Conservation (phyloP, 2,888 invertebrate genomes). For the Volucella bombylans region DNA sequence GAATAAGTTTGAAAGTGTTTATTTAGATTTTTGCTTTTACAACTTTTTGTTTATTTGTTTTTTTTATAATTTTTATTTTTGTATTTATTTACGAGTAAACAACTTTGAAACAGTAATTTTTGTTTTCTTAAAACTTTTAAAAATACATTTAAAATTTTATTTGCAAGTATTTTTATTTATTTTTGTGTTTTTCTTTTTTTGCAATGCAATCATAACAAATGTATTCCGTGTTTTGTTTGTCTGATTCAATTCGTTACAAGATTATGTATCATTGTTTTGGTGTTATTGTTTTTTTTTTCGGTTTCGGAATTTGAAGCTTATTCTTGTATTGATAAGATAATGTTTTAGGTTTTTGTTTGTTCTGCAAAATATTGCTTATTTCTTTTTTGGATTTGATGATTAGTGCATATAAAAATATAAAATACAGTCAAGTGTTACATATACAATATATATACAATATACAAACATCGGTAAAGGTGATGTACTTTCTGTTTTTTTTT, state of each 20-base stretch:
- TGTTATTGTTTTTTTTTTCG: constrained; percentile 16
- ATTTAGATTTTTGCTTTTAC: constrained; percentile 49
- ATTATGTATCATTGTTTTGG: constrained; percentile 42
- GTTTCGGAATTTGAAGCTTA: constrained; percentile 38
- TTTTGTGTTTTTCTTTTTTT: constrained; percentile 22
- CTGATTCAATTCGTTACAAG: constrained; percentile 70
- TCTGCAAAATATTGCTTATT: constrained; percentile 30
- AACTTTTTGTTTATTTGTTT: background rate
- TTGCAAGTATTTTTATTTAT: constrained; percentile 27
- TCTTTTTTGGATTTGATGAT: constrained; percentile 47
- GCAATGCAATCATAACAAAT: constrained; percentile 51
- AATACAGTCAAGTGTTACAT: constrained; percentile 61
- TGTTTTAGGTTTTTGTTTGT: constrained; percentile 30
- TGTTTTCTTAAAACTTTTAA: constrained; percentile 30
- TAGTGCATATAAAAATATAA: constrained; percentile 70
- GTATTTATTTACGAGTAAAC: constrained; percentile 53
- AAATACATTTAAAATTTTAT: constrained; percentile 54
- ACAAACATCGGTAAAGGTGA: constrained; percentile 28
- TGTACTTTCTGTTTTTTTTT: too few species aligned
- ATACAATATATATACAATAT: constrained; percentile 62
- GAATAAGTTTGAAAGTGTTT: constrained; percentile 64
- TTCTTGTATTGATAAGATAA: constrained; percentile 9
- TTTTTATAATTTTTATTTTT: background rate
- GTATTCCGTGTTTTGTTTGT: constrained; percentile 56
- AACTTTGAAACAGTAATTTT: constrained; percentile 65